Evolutionary conservation across 2,113 vertebrate species (phyloP).

Genomic region (Cheilinus undulatus): DNA sequence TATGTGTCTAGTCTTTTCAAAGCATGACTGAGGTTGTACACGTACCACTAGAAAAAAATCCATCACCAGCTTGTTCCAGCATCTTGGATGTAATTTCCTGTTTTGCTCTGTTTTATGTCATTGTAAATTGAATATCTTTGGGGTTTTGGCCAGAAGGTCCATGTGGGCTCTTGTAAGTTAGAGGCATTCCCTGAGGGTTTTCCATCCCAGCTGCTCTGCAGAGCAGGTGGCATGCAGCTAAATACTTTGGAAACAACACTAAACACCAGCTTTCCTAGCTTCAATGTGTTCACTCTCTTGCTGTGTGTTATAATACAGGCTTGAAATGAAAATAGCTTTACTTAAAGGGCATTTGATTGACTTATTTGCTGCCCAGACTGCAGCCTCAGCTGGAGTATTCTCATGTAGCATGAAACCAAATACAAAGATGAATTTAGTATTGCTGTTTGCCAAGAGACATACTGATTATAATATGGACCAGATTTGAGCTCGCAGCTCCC

Average conservation of each 20-base stretch:
- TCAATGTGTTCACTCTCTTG: no score
- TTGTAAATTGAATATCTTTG: not conserved
- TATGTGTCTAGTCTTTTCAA: not conserved
- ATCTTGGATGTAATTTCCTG: not conserved
- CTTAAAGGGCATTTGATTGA: not conserved
- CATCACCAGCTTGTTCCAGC: not conserved
- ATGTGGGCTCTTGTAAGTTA: not conserved
- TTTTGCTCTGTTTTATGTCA: not conserved
- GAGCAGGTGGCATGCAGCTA: not conserved
- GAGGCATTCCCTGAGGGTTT: not conserved
- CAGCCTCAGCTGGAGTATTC: not conserved
- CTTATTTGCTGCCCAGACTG: not conserved
- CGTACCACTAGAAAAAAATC: not conserved
- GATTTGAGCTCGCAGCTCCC: not conserved
- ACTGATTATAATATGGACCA: not conserved
- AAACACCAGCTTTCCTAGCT: no score
- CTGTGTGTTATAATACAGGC: no score
- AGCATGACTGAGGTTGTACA: not conserved
- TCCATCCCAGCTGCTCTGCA: not conserved
- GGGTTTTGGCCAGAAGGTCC: not conserved
- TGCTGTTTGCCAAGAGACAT: no score
- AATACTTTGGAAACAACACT: not conserved
- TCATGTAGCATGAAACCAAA: no score
- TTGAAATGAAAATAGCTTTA: no score
- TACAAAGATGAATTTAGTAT: no score